Evolutionary conservation across 2,888 invertebrate genomes (phyloP).

Genomic region (Gari tellinella): DNA sequence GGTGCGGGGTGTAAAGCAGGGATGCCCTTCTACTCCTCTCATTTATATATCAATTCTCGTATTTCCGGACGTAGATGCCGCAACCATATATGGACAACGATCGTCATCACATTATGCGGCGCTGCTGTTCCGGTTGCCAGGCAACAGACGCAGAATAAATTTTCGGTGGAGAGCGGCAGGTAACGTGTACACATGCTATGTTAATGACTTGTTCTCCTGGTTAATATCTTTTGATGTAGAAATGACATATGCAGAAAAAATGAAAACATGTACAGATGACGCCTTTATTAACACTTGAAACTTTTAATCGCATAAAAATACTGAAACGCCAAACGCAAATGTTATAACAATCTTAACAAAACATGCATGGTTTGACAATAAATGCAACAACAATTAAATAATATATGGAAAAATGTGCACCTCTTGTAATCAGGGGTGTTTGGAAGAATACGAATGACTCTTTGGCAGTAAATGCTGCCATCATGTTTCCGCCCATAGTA

Average conservation of each 20-base stretch:
- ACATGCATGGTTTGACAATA: too few relatives aligned
- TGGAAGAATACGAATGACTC: too few relatives aligned
- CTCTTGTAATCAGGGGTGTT: too few relatives aligned
- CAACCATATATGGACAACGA: constrained; percentile 71
- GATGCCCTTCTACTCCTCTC: constrained; percentile 4
- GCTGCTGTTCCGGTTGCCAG: constrained; percentile 33
- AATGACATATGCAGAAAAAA: background rate
- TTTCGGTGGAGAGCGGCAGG: constrained; percentile 16
- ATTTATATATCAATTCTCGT: constrained; percentile 50
- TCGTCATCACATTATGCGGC: constrained; percentile 53
- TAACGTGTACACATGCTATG: constrained; percentile 27
- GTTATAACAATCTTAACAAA: too few relatives aligned
- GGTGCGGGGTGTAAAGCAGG: constrained; percentile 14
- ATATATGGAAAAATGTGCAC: too few relatives aligned
- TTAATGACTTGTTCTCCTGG: constrained; percentile 21
- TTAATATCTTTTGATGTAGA: constrained; percentile 7
- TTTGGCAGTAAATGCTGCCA: too few relatives aligned
- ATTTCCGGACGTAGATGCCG: constrained; percentile 65
- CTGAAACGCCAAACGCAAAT: too few relatives aligned
- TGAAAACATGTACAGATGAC: background rate
- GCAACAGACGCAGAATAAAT: constrained; percentile 37
- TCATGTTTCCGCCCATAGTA: too few relatives aligned
- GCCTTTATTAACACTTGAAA: background rate
- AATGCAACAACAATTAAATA: too few relatives aligned
- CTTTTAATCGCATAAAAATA: background rate